These are phyloP conservation scores for Euplexia lucipara DNA, from an alignment of 2,888 invertebrate species.

Conservation along the genomic window DNA sequence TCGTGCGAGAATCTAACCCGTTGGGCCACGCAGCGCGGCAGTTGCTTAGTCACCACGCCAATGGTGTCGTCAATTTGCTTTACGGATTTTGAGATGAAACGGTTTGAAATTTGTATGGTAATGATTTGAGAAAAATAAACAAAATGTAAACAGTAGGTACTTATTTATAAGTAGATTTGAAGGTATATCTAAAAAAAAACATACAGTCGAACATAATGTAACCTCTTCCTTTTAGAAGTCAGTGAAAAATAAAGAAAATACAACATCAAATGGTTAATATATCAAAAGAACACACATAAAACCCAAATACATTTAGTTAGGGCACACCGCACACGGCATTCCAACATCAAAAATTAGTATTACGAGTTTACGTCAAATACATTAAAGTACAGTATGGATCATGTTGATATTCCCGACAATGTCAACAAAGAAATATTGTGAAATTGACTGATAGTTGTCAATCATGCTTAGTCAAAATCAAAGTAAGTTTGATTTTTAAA, in stretches of 20 bases:
- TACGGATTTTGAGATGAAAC: not conserved
- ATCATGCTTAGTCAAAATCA: not conserved
- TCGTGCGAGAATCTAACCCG: too few species aligned
- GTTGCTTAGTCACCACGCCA: too few species aligned
- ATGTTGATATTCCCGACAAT: slow-evolving; percentile 3
- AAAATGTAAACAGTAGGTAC: too few species aligned
- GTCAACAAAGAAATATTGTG: slow-evolving; percentile 21
- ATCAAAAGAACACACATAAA: slow-evolving; percentile 52
- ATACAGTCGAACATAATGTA: too few species aligned
- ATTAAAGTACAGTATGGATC: not conserved
- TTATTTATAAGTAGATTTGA: too few species aligned
- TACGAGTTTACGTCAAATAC: slow-evolving; percentile 53
- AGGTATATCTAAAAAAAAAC: too few species aligned
- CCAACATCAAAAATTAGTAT: slow-evolving; percentile 70
- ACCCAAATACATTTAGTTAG: slow-evolving; percentile 43
- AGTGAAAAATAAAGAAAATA: slow-evolving; percentile 7
- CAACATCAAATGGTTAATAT: slow-evolving; percentile 54
- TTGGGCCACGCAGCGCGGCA: too few species aligned
- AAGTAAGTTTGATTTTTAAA: not conserved
- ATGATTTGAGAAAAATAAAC: too few species aligned
- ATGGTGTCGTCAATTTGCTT: not conserved
- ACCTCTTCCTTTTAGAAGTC: not conserved
- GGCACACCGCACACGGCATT: slow-evolving; percentile 57
- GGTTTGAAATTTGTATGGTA: too few species aligned
- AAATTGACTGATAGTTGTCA: not conserved